Conservation (phyloP, 2,113 vertebrate genomes). For the Rhynchomys soricoides region DNA sequence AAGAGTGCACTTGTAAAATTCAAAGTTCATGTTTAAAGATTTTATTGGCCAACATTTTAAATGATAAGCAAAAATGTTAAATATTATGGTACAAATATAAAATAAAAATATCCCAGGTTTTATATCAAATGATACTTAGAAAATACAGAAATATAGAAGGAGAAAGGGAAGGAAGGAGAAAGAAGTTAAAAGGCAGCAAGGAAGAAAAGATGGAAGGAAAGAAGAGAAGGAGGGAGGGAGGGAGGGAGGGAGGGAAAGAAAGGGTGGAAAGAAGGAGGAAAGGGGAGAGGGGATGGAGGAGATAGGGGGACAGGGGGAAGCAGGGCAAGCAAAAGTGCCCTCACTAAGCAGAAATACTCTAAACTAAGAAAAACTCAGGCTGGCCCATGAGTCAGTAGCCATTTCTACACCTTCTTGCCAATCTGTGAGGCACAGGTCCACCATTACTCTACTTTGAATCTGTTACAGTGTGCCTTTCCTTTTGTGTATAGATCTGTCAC, state of each 20-base stretch:
- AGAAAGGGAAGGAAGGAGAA: too few species aligned
- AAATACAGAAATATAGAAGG: neutral
- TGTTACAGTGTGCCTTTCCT: neutral
- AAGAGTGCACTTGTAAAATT: neutral
- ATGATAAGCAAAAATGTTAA: neutral
- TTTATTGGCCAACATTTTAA: neutral
- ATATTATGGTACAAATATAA: neutral
- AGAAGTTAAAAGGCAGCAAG: neutral
- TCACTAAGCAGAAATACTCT: neutral
- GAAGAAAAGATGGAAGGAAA: fast-evolving
- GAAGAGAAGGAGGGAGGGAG: fast-evolving
- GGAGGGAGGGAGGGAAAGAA: fast-evolving
- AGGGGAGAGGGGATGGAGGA: too few species aligned
- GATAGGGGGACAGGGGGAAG: too few species aligned
- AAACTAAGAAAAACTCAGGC: neutral
- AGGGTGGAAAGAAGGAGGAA: too few species aligned
- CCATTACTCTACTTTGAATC: neutral
- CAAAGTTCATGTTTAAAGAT: constrained; percentile 21
- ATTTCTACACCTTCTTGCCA: neutral
- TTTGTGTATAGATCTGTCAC: neutral
- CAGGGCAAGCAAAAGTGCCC: fast-evolving
- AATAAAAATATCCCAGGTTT: neutral
- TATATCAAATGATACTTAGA: neutral
- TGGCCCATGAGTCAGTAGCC: too few species aligned
- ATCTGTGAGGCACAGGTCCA: neutral